Base-by-base conservation (phyloP, 1,140 invertebrate genomes). In the Leptinotarsa lineolata region DNA sequence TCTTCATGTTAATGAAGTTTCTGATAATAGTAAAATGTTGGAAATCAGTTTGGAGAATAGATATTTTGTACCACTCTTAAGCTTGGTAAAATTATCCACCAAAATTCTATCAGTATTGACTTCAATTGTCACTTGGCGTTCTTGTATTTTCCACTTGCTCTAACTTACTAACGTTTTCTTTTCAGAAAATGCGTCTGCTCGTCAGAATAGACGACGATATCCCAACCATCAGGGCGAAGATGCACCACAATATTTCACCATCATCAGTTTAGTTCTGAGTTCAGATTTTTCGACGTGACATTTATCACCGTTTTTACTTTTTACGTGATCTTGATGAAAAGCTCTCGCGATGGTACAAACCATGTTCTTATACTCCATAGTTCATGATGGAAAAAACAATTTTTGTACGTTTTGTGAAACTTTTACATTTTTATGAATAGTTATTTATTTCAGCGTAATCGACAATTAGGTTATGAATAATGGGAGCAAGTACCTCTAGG, bases 181-280 rank as follows among this genome's bases (percentile, higher is more conserved):
- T 86, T 48, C 85, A 95, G 93, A 94, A 94, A 94, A 91, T 93
- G 84, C 89, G 92, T 79, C 87, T 90, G 74, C 89, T 95, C 72
- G 89, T 95, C 30, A 88, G 92, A 83, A 95, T 95, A 85, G 92
- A 94, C 68, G 93, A 94, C 77, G 91, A 94, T 79, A 88, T 95
- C 11, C 88, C 90, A 72, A 85, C 88, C 30, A 85, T 95, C 65
- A 88, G 93, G 78, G 89, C 89, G 58, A 94, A 93, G 86, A 93
- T 93, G 91, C 70, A 74, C 5, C 22, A 44, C 12, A 60, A 71
- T 20, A 2, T 15, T 0, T 4, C 13, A 21, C 60, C 60, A 63
- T 63, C 60, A 20, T 15, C 21, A 63, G 60, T 63, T 21, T 63
- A 18, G 30, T 3, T 39, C 30, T 39, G 20, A 63, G 60, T 63